Conservation (phyloP, 2,888 invertebrate genomes). For the Phoronis australis region DNA sequence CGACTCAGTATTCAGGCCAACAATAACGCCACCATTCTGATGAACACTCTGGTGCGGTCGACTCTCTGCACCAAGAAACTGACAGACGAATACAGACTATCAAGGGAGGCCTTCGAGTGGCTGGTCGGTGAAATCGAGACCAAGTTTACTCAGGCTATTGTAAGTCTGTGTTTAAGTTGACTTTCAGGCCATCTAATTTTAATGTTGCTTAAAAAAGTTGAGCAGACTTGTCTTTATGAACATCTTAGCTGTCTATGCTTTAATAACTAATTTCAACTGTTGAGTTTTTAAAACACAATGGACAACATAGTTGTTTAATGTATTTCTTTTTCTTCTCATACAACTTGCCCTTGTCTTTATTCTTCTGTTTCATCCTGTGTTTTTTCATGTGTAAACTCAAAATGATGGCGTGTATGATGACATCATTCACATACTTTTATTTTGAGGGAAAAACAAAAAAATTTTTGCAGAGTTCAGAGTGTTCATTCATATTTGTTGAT, state of each 20-base stretch:
- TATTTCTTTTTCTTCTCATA: too few species aligned
- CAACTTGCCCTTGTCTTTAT: too few species aligned
- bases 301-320: too few species aligned
- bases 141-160: constrained; percentile 95
- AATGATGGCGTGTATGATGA: too few species aligned
- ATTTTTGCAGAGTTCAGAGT: too few species aligned
- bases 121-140: constrained; percentile 98
- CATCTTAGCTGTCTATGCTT: too few species aligned
- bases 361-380: too few species aligned
- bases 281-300: too few species aligned
- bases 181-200: neutral
- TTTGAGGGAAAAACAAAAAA: too few species aligned
- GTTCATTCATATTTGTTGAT: too few species aligned
- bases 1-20: constrained; percentile 93
- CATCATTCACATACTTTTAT: too few species aligned
- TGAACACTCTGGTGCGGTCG: constrained; percentile 83
- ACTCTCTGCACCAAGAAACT: constrained; percentile 94
- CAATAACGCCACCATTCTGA: constrained; percentile 93
- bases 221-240: neutral
- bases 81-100: constrained; percentile 90
- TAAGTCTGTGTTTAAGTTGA: constrained; percentile 49
- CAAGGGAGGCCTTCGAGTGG: constrained; percentile 98
- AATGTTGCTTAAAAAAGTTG: neutral
- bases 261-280: neutral
- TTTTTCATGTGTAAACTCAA: too few species aligned